A percentile compares a stretch with the other conserved stretches of the same genome.
phyloP scores from a whole-genome alignment of 2,888 invertebrate genomes.

The Diplazon laetatorius region DNA sequence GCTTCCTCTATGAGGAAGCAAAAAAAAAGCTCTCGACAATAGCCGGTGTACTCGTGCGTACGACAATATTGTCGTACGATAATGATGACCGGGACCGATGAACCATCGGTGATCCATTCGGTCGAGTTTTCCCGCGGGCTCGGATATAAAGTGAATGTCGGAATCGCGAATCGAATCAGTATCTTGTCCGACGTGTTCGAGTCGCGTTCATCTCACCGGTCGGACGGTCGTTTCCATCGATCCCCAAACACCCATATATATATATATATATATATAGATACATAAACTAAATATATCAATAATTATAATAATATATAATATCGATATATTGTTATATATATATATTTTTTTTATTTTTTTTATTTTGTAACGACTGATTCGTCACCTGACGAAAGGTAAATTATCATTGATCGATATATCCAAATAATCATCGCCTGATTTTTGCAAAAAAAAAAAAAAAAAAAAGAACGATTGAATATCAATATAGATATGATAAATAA shows the following conservation, averaged over 20 bases:
- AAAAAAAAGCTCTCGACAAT: no score
- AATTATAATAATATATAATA: not conserved
- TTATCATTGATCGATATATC: not conserved
- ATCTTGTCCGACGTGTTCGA: constrained; percentile 64
- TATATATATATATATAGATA: not conserved
- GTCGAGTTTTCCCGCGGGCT: constrained; percentile 23
- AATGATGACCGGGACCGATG: no score
- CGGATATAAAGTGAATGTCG: constrained; percentile 74
- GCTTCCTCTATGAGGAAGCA: no score
- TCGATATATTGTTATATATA: not conserved
- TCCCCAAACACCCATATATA: not conserved
- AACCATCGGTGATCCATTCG: constrained; percentile 4
- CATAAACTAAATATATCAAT: not conserved
- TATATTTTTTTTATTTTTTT: not conserved
- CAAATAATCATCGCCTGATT: not conserved
- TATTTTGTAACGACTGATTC: not conserved
- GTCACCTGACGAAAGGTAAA: constrained; percentile 4
- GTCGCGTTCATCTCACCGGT: constrained; percentile 55
- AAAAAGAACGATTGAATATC: no score
- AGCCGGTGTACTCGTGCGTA: no score
- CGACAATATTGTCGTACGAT: no score
- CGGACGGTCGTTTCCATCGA: constrained; percentile 20
- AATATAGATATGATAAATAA: no score
- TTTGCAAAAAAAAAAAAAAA: not conserved
- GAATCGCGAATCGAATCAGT: constrained; percentile 69